Conservation (phyloP, 2,113 vertebrate genomes). For the Pedionomus torquatus region DNA sequence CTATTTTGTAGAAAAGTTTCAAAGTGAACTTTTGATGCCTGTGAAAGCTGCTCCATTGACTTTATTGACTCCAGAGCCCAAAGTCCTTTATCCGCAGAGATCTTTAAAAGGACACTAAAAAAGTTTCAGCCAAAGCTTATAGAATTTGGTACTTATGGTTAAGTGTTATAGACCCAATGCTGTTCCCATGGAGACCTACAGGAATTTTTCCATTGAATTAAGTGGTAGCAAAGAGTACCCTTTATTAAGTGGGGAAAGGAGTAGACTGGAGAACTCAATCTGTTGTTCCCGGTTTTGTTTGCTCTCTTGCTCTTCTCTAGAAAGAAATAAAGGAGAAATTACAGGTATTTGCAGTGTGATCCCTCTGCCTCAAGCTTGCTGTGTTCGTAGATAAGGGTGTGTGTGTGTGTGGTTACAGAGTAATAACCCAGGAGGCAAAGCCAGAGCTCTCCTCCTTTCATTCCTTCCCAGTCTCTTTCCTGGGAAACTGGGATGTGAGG, state of each 20-base stretch:
- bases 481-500: not conserved
- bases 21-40: conserved; percentile 52
- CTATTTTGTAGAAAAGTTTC: conserved; percentile 40
- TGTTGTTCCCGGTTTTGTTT: not conserved
- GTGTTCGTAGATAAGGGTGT: not conserved
- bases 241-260: not conserved
- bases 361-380: not conserved
- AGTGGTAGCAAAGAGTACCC: conserved; percentile 17
- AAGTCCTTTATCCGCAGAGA: conserved; percentile 28
- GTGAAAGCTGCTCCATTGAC: conserved; percentile 52
- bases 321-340: not conserved
- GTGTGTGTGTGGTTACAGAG: not conserved
- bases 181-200: conserved; percentile 52
- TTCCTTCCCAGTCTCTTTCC: not conserved
- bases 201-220: conserved; percentile 56
- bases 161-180: conserved; percentile 22
- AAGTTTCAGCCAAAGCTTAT: conserved; percentile 49
- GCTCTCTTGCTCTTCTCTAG: not conserved
- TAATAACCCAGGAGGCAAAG: not conserved
- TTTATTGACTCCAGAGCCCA: conserved; percentile 37
- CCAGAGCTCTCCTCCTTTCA: not conserved
- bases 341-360: not conserved
- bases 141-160: conserved; percentile 56
- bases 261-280: not conserved
- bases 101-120: conserved; percentile 55